Evolutionary conservation across 2,888 invertebrate species (phyloP), one percentile per base, ranked within the genome.

Genomic region (Dicyrtoma fusca): DNA sequence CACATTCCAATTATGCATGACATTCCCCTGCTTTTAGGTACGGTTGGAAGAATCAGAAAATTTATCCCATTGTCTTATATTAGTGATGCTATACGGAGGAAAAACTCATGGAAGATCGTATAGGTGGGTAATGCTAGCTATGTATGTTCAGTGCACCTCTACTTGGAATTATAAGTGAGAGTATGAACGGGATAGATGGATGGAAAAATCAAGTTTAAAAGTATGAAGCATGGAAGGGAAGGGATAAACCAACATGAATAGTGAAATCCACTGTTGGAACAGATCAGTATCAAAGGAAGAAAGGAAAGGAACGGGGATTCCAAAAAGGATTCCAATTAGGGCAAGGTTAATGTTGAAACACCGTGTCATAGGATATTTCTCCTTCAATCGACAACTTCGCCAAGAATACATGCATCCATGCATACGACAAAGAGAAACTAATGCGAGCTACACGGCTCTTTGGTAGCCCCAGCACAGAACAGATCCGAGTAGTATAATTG

Each of bases 1-100:
- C 64, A 64, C 64, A 64, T 64, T 64, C 64, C 64, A 64, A 64
- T 64, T 64, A 64, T 64, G 64, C 64, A 64, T 64, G 51, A 23
- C 49, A 64, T 64, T 64, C 64, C 26, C 53, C 53, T 1, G 21
- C 49, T 34, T 5, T 34, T 34, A 34, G 34, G 3, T 3, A 34
- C 8, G 34, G 34, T 34, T 34, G 34, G 34, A 34, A 34, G 34
- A 8, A 34, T 34, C 4, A 8, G 34, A 8, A 8, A 34, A 34
- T 34, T 34, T 17, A 49, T 4, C 49, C 13, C 49, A 3, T 49
- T 49, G 3, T 49, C 17, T 49, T 4, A 49, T n/a, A 49, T 49
- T n/a, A n/a, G n/a, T n/a, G n/a, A 13, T 49, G 6, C 13, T 17
- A 2, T 17, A 21, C 17, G 53, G 17, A 17, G 53, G 19, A 10